Base-by-base conservation (phyloP, 2,113 vertebrate species). In the Lasiurus cinereus region DNA sequence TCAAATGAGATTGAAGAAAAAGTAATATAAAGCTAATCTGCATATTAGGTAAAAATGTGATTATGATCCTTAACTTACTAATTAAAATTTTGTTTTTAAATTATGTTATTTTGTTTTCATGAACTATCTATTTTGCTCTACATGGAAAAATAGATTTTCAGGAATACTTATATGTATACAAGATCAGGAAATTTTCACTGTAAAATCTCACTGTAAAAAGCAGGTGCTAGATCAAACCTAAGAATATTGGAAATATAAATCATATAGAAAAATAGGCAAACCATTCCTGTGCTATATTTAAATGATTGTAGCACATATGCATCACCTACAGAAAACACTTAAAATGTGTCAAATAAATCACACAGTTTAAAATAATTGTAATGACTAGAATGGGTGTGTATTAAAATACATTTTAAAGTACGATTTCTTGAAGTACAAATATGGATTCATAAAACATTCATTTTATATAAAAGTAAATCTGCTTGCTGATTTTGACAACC, bases 131-230 rank as follows among this genome's bases (percentile, higher is more conserved):
- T 29, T 54, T 80, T 91, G 6, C 1, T 46, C 78, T 52, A 67
- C 19, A 82, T 11, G 36, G 2, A n/a, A 74, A 90, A 62, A 52
- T 2, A 59, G 27, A 27, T 11, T 91, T 39, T 31, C 12, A 50
- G 8, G 8, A 39, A 14, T 67, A 50, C 56, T 59, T 36, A 79
- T 69, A n/a, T 39, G 64, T 4, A 27, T 39, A 69, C 2, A 69
- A 14, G 8, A 59, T 64, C 4, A 88, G 18, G 11, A 84, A 50
- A 72, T 15, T 74, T 85, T 84, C 29, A 77, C 1, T 74, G 13
- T 83, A 64, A 96, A 64, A 78, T 95, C 18, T 54, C 52, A 54
- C 52, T 54, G 54, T 77, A 36, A 91, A 92, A 94, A 33, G 19
- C 3, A 27, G 8, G 1, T 70, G n/a, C 2, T 83, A 27, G 33